These are phyloP conservation scores for Petrocephalus microphthalmus DNA, from an alignment of 2,113 vertebrate species.

Conservation along the genomic window DNA sequence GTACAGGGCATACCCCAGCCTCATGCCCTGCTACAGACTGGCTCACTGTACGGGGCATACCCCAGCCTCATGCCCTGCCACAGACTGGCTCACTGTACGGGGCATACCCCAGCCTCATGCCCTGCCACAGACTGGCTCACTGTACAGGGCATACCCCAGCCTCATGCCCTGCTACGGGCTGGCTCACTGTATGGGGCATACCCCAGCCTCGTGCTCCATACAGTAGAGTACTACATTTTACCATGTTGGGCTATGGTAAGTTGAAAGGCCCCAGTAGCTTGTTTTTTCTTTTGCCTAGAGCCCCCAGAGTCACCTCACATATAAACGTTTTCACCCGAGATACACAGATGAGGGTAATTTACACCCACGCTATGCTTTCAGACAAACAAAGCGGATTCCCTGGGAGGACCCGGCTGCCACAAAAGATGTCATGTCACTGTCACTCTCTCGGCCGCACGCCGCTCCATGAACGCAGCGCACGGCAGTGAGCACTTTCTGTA, in stretches of 20 bases:
- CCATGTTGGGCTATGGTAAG: neutral
- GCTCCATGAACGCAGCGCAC: neutral
- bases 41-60: neutral
- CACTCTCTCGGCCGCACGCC: neutral
- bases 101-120: too few relatives aligned
- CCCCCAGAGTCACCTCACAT: neutral
- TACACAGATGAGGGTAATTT: neutral
- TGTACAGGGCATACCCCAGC: too few relatives aligned
- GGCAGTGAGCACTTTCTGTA: neutral
- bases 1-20: too few relatives aligned
- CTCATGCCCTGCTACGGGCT: too few relatives aligned
- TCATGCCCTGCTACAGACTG: neutral
- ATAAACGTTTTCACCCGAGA: neutral
- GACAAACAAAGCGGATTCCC: neutral
- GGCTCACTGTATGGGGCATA: neutral
- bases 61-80: neutral
- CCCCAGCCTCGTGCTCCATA: neutral
- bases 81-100: too few relatives aligned
- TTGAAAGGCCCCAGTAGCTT: too few relatives aligned
- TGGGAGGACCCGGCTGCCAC: neutral
- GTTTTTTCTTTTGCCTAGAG: neutral
- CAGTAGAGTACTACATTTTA: neutral
- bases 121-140: too few relatives aligned
- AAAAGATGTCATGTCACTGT: neutral
- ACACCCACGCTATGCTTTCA: neutral